Evolutionary conservation across 2,113 vertebrate species (phyloP).

Genomic region (Nothoprocta perdicaria): DNA sequence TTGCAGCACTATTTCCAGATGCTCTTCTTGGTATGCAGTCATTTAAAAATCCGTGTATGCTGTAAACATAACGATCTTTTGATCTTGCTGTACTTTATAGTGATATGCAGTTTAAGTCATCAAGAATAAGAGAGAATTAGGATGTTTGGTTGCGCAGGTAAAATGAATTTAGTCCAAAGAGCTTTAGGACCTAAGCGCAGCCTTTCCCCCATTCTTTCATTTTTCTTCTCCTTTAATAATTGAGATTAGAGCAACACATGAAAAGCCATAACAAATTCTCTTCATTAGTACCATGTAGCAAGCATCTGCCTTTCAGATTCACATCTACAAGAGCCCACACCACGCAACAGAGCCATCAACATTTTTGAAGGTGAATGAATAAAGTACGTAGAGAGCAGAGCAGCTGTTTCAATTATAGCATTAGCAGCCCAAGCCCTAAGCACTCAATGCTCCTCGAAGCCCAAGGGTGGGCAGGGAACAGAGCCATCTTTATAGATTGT

Average conservation of each 20-base stretch:
- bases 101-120: neutral
- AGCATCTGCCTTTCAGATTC: slow-evolving; percentile 31
- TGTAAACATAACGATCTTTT: neutral
- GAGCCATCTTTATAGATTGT: slow-evolving; percentile 27
- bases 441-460: slow-evolving; percentile 31
- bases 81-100: neutral
- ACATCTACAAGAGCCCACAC: neutral
- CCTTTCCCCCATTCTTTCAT: neutral
- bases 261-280: slow-evolving; percentile 1
- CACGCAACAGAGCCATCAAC: slow-evolving; percentile 21
- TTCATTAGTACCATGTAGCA: neutral
- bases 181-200: neutral
- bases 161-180: slow-evolving; percentile 8
- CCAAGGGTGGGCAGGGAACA: slow-evolving; percentile 2
- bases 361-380: slow-evolving; percentile 49
- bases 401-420: slow-evolving; percentile 21
- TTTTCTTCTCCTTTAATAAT: neutral
- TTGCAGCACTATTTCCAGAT: neutral
- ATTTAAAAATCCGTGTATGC: slow-evolving; percentile 5
- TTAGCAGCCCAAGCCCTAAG: slow-evolving; percentile 3
- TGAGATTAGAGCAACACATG: neutral
- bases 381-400: slow-evolving; percentile 28
- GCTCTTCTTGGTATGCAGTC: neutral
- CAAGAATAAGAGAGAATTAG: neutral
- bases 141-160: neutral